Base-by-base conservation (phyloP, 2,888 invertebrate genomes). In the Scaptomyza flava region DNA sequence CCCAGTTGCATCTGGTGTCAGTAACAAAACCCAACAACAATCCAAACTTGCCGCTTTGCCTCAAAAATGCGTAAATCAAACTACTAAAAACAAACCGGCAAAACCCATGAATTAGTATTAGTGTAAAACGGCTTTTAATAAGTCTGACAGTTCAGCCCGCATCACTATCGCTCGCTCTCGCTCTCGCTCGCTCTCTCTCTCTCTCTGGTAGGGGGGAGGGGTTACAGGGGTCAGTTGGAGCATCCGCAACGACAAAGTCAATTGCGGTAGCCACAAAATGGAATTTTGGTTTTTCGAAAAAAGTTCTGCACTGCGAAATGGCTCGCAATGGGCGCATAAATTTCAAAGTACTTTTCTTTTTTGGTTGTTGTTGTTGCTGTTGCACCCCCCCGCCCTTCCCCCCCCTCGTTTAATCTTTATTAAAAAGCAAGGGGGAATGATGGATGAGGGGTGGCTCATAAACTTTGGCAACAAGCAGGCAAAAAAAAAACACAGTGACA, bases 281-380 rank as follows among this genome's bases (percentile, higher is more conserved):
- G 63, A 72, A 76, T 75, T 75, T 75, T 75, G 38, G 67, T 56
- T 74, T 75, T 58, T 14, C 14, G 8, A 7, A 38, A 70, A 84
- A 81, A 79, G 34, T 77, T 81, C 63, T 65, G 65, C 79, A 72
- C 74, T 77, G 72, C 77, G 72, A 79, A 81, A 81, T 84, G 81
- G 77, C 79, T 77, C 81, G 81, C 81, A 48, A 75, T 85, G 86
- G 82, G 78, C 82, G 80, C 82, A 82, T 85, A 82, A 85, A 79
- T 81, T 84, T 84, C 52, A 66, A 63, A 59, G 63, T 50, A 50
- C 38, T 58, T 60, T 17, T 17, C 17, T 17, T 17, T 17, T 56
- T 63, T 64, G 42, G 23, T 23, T 23, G 23, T 3, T 17, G 17
- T 17, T 17, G 17, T 17, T 17, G 17, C 17, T 17, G 17, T 17